phyloP scores from a whole-genome alignment of 1,140 invertebrate genomes.

The Maniola jurtina region DNA sequence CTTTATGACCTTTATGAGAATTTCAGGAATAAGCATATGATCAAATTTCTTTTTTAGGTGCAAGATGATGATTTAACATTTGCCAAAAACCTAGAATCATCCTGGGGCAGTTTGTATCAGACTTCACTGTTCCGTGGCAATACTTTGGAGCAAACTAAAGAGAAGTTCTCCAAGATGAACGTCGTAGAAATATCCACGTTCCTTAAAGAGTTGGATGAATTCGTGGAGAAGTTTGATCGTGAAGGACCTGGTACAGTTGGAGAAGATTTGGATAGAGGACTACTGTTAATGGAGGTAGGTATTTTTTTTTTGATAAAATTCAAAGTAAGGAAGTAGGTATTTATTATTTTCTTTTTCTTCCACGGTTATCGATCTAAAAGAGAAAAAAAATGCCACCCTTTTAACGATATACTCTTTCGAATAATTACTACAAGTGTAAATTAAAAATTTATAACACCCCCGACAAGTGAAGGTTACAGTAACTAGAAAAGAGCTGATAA shows the following conservation, averaged over 20 bases:
- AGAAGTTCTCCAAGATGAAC: slow-evolving; percentile 89
- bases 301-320: slow-evolving; percentile 8
- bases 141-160: slow-evolving; percentile 85
- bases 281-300: slow-evolving; percentile 82
- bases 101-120: slow-evolving; percentile 85
- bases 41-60: slow-evolving; percentile 40
- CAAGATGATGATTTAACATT: slow-evolving; percentile 78
- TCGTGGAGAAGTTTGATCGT: slow-evolving; percentile 85
- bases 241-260: slow-evolving; percentile 89
- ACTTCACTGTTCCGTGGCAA: slow-evolving; percentile 83
- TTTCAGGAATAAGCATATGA: background rate
- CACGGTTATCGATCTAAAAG: no score
- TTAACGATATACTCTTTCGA: no score
- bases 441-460: no score
- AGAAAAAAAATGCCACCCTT: no score
- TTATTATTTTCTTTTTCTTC: no score
- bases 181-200: slow-evolving; percentile 86
- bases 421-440: no score
- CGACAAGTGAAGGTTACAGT: no score
- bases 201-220: slow-evolving; percentile 81
- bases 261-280: slow-evolving; percentile 86
- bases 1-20: no score
- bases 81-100: slow-evolving; percentile 81
- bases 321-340: slow-evolving; percentile 8
- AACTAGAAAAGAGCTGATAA: no score